A percentile compares a stretch with the other conserved stretches of the same genome.
These are phyloP conservation scores for Drosophila atroscutellata DNA, from an alignment of 2,888 invertebrate genomes.

Conservation along the genomic window DNA sequence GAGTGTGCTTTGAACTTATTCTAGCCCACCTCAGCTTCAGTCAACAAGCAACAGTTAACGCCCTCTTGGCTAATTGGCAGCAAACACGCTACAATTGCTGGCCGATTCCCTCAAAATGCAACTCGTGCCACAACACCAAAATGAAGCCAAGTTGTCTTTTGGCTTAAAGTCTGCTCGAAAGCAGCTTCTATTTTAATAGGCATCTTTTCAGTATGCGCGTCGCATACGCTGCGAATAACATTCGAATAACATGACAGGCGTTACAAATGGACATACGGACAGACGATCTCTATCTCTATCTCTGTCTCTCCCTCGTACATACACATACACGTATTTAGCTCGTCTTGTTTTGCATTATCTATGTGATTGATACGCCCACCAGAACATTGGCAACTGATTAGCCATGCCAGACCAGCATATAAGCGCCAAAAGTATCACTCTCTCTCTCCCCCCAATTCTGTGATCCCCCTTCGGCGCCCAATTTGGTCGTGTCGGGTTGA, in stretches of 20 bases:
- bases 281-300: not conserved
- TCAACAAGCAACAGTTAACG: constrained; percentile 76
- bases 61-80: constrained; percentile 68
- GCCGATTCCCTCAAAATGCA: constrained; percentile 10
- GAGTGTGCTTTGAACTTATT: not conserved
- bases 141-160: constrained; percentile 1
- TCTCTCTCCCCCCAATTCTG: not conserved
- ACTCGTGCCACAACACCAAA: constrained; percentile 31
- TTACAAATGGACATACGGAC: constrained; percentile 34
- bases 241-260: constrained; percentile 70
- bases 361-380: constrained; percentile 74
- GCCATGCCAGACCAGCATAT: constrained; percentile 55
- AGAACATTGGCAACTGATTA: constrained; percentile 59
- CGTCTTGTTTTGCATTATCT: constrained; percentile 1
- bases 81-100: constrained; percentile 45
- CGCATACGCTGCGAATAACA: constrained; percentile 59
- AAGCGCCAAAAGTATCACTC: constrained; percentile 19
- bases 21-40: constrained; percentile 2
- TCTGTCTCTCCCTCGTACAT: not conserved
- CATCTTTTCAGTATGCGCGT: constrained; percentile 56
- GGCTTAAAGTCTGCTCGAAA: constrained; percentile 6
- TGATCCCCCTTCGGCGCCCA: not conserved
- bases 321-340: not conserved
- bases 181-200: constrained; percentile 4
- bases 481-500: constrained; percentile 21